Conservation (phyloP, 1,140 invertebrate species). For the Seison nebaliae region DNA sequence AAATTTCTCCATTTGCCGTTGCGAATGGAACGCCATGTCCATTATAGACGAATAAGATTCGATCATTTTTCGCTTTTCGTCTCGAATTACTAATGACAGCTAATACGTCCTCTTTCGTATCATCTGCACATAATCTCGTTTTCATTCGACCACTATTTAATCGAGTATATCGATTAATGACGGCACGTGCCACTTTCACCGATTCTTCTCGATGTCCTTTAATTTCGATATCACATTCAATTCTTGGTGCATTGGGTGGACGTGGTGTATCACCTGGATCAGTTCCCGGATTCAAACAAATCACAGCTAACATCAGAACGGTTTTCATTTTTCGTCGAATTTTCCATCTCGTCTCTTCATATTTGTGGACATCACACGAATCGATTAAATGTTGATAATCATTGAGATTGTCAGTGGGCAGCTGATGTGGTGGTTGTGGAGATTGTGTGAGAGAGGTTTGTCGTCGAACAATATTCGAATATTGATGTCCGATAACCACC, state of each 20-base stretch:
- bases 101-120: slow-evolving; percentile 87
- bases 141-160: not conserved
- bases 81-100: slow-evolving; percentile 74
- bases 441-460: too few relatives aligned
- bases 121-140: slow-evolving; percentile 58
- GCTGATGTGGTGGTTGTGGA: too few relatives aligned
- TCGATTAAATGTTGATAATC: too few relatives aligned
- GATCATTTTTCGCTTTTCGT: slow-evolving; percentile 89
- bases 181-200: slow-evolving; percentile 74
- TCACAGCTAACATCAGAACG: slow-evolving; percentile 83
- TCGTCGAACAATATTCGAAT: too few relatives aligned
- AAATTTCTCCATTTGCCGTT: slow-evolving; percentile 89
- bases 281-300: slow-evolving; percentile 91
- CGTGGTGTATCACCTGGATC: slow-evolving; percentile 80
- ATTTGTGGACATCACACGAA: not conserved
- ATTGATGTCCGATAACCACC: too few relatives aligned
- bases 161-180: slow-evolving; percentile 19
- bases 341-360: slow-evolving; percentile 1
- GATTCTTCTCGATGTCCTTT: slow-evolving; percentile 74
- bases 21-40: slow-evolving; percentile 95
- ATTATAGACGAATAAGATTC: slow-evolving; percentile 96
- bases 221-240: slow-evolving; percentile 62
- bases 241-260: slow-evolving; percentile 61
- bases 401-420: too few relatives aligned
- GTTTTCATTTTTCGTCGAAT: slow-evolving; percentile 49